Conservation (phyloP, 1,140 invertebrate genomes). For the Bombus terrestris region DNA sequence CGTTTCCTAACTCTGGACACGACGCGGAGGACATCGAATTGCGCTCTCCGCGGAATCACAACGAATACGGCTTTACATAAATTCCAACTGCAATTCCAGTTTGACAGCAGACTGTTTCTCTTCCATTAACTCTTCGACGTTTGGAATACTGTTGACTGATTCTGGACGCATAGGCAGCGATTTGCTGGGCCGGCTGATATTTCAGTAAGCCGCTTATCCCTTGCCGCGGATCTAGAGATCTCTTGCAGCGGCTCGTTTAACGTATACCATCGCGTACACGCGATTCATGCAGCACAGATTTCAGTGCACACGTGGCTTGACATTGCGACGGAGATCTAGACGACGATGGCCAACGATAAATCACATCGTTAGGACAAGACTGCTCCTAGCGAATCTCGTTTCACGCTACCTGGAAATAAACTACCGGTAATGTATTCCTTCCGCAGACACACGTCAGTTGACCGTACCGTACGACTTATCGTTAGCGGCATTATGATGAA, state of each 20-base stretch:
- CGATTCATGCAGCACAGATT: neutral
- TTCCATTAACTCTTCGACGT: constrained; percentile 37
- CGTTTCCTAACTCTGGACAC: too few relatives aligned
- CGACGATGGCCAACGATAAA: constrained; percentile 67
- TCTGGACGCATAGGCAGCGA: constrained; percentile 33
- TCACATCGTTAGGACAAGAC: constrained; percentile 67
- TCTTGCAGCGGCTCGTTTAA: constrained; percentile 34
- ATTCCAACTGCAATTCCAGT: neutral
- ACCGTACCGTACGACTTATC: neutral
- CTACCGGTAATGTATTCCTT: constrained; percentile 19
- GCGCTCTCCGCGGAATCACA: neutral
- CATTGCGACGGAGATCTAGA: constrained; percentile 35
- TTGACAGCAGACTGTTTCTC: constrained; percentile 20
- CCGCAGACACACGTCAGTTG: neutral
- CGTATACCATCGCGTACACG: constrained; percentile 4
- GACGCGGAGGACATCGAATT: neutral
- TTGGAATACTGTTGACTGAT: constrained; percentile 40
- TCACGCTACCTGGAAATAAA: constrained; percentile 67
- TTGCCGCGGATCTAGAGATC: constrained; percentile 57
- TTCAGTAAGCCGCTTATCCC: constrained; percentile 63
- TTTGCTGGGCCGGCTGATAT: constrained; percentile 53
- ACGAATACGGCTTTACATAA: constrained; percentile 1
- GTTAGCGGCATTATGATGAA: neutral
- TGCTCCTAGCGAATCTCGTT: constrained; percentile 48
- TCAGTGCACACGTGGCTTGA: constrained; percentile 41